Conservation (phyloP, 64 coral and sea anemone species). For the Montipora foliosa region DNA sequence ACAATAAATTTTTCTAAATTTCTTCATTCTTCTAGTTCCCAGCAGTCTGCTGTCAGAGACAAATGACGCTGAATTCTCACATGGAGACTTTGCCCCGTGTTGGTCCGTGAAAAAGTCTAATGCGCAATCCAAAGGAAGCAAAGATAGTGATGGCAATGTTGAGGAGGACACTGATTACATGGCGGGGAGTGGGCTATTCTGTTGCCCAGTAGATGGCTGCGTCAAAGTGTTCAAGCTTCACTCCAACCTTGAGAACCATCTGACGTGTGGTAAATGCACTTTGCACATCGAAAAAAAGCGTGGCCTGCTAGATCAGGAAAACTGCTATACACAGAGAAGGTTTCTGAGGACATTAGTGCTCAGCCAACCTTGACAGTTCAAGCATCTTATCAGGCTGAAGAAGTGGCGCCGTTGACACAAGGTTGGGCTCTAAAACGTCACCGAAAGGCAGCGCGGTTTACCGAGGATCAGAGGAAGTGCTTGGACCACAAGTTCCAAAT, state of each 20-base stretch:
- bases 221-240: too few species aligned
- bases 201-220: not conserved
- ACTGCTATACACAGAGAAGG: not conserved
- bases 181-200: not conserved
- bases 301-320: constrained; percentile 33
- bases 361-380: not conserved
- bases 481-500: constrained; percentile 23
- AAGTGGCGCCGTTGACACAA: not conserved
- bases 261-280: not conserved
- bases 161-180: not conserved
- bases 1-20: too few species aligned
- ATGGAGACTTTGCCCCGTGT: not conserved
- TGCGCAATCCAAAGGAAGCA: not conserved
- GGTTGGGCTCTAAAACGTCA: not conserved
- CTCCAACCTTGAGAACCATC: not conserved
- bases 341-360: not conserved
- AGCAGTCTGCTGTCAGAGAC: not conserved
- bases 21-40: too few species aligned
- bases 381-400: too few species aligned
- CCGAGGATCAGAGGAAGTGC: constrained; percentile 39
- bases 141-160: not conserved
- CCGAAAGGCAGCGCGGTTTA: not conserved
- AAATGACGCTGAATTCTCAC: not conserved
- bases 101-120: not conserved
- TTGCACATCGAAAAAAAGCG: not conserved